phyloP scores from a whole-genome alignment of 2,888 invertebrate genomes.

The Crossocerus cetratus region DNA sequence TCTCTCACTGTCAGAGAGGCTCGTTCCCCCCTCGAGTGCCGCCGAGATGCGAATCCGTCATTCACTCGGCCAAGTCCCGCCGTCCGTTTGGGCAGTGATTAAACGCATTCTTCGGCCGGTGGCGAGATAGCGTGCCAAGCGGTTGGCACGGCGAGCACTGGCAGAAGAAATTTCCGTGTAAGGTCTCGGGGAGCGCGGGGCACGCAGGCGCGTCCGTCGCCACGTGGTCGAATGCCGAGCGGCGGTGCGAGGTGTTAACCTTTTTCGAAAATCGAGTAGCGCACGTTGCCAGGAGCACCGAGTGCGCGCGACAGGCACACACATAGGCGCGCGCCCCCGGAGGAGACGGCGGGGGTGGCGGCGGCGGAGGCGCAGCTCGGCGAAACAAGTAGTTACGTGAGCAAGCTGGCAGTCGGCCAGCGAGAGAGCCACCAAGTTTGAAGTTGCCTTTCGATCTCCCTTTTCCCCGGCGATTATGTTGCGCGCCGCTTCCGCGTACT shows the following conservation, averaged over 20 bases:
- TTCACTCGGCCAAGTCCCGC: background rate
- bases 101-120: conserved; percentile 9
- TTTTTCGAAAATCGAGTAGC: conserved; percentile 63
- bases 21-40: background rate
- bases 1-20: background rate
- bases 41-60: background rate
- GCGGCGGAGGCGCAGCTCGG: conserved; percentile 51
- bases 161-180: conserved; percentile 57
- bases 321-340: background rate
- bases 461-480: conserved; percentile 44
- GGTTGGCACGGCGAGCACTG: conserved; percentile 56
- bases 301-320: conserved; percentile 14
- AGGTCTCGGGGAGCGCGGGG: conserved; percentile 50
- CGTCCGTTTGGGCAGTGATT: background rate
- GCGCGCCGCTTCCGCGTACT: conserved; percentile 26
- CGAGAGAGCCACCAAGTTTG: conserved; percentile 65
- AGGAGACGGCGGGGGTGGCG: conserved; percentile 24
- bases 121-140: conserved; percentile 49
- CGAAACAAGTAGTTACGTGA: conserved; percentile 68
- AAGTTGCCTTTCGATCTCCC: conserved; percentile 53
- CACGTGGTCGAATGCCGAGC: conserved; percentile 70
- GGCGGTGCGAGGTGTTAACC: conserved; percentile 56
- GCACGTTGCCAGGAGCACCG: conserved; percentile 13
- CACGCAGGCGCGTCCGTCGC: conserved; percentile 74
- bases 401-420: conserved; percentile 66